Evolutionary conservation across 2,888 invertebrate species (phyloP).

Genomic region (Oscheius sp.): DNA sequence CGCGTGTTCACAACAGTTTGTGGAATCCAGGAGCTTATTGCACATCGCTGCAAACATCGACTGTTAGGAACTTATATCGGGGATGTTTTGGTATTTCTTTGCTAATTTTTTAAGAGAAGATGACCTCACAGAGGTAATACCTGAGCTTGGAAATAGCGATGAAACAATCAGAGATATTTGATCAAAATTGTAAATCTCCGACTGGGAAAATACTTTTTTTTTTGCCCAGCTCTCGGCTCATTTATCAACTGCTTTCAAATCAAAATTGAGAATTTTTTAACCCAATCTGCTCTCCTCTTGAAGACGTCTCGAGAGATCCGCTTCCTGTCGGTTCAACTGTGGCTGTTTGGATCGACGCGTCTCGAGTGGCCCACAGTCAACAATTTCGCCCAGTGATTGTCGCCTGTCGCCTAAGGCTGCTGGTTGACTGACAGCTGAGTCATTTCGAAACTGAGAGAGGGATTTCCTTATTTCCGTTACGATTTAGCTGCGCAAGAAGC

Average conservation of each 20-base stretch:
- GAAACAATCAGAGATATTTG: too few relatives aligned
- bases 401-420: background rate
- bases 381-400: slow-evolving; percentile 2
- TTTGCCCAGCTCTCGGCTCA: too few relatives aligned
- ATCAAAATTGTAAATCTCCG: too few relatives aligned
- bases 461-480: too few relatives aligned
- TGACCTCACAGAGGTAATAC: too few relatives aligned
- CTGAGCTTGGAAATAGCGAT: too few relatives aligned
- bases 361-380: slow-evolving; percentile 15
- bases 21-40: slow-evolving; percentile 90
- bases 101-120: too few relatives aligned
- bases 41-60: slow-evolving; percentile 82
- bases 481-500: background rate
- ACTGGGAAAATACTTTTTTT: too few relatives aligned
- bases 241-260: too few relatives aligned
- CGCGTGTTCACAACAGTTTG: slow-evolving; percentile 93
- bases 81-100: too few relatives aligned
- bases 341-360: slow-evolving; percentile 16
- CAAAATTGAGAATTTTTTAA: too few relatives aligned
- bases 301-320: background rate
- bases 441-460: background rate
- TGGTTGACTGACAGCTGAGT: background rate
- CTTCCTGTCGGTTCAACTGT: background rate
- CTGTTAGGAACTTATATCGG: too few relatives aligned
- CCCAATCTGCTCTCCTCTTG: background rate